phyloP scores from a whole-genome alignment of 92 coral and sea anemone species.

The Galaxea fascicularis region DNA sequence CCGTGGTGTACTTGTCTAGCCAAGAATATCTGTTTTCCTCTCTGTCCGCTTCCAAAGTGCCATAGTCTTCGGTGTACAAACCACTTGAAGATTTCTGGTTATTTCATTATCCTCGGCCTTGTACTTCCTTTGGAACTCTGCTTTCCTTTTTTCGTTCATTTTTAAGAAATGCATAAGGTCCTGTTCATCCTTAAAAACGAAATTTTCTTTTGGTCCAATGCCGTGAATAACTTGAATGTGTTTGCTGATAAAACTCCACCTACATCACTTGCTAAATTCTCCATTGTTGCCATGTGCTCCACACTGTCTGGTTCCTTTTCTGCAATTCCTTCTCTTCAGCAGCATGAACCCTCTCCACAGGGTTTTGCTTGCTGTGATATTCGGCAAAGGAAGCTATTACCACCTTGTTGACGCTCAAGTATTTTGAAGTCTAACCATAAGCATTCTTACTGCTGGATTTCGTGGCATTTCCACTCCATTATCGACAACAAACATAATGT shows the following conservation, averaged over 20 bases:
- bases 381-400: neutral
- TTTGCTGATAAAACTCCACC: neutral
- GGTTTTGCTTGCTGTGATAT: slow-evolving; percentile 20
- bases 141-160: slow-evolving; percentile 33
- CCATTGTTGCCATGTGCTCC: neutral
- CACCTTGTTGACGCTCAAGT: neutral
- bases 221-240: slow-evolving; percentile 28
- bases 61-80: slow-evolving; percentile 52
- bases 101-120: slow-evolving; percentile 12
- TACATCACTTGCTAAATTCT: neutral
- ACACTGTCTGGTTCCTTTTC: neutral
- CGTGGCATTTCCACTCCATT: slow-evolving; percentile 23
- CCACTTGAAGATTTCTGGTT: slow-evolving; percentile 31
- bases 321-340: neutral
- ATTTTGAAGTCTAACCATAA: neutral
- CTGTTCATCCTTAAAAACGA: slow-evolving; percentile 58
- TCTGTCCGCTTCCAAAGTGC: neutral
- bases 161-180: slow-evolving; percentile 34
- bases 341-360: slow-evolving; percentile 10
- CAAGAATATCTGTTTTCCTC: slow-evolving; percentile 3
- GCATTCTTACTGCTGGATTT: neutral
- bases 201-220: slow-evolving; percentile 37
- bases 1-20: slow-evolving; percentile 23
- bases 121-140: slow-evolving; percentile 33
- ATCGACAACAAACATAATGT: neutral